Base-by-base conservation (phyloP, 53 echinoderm and acorn worm species). In the Holothuria leucospilota region DNA sequence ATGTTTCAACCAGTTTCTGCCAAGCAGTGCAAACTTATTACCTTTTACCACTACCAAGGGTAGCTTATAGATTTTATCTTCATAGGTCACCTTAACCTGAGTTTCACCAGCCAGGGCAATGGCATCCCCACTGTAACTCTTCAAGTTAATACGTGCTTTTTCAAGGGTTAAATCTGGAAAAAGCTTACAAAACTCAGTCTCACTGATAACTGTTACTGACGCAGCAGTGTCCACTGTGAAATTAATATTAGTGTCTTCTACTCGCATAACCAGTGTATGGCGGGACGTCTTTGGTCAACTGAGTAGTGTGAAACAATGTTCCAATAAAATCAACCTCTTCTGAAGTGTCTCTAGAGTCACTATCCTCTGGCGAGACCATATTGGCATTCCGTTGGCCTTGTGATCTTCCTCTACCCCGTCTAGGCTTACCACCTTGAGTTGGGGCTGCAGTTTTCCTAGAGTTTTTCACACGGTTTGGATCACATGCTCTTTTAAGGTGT, bases 211-310 rank as follows among this genome's bases (percentile, higher is more conserved):
- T 24, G 81, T 81, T 18, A 86, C 86, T 26, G 82, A 78, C 13
- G 82, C 90, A 30, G 90, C 82, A n/a, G 90, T 90, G 69, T 90
- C 90, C 41, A 89, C 84, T 27, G 71, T 84, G 42, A 89, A 89
- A 56, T 70, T 20, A 58, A 89, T 69, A 21, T 69, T 52, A 39
- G 24, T 82, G 20, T 61, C 83, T 41, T 65, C 58, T 16, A 82
- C 68, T 2, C 70, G 71, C 18, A 62, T 13, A 18, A 34, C 42
- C 83, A 39, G 39, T 62, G 29, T 46, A 60, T 38, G 39, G 40
- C 15, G 78, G 61, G 75, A 58, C 49, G 20, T 71, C 59, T 59
- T 51, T 14, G 27, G 23, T 26, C 15, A 23, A 10, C 13, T n/a
- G 27, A 13, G 15, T 66, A 14, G 67, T 66, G 11, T 13, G 13